These are phyloP conservation scores for Aphodius granarius DNA, from an alignment of 2,888 invertebrate species.

Conservation along the genomic window DNA sequence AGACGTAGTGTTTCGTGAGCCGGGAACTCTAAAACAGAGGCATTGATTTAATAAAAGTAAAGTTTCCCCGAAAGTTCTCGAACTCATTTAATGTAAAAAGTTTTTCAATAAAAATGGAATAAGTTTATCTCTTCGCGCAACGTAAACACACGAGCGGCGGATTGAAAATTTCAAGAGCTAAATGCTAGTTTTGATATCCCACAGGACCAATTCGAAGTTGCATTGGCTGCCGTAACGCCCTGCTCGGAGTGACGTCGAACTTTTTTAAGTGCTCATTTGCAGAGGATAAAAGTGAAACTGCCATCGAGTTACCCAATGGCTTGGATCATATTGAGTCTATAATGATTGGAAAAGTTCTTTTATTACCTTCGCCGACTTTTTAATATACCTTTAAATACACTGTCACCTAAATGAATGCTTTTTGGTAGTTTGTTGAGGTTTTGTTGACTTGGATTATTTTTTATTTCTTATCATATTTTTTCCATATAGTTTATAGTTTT, in stretches of 20 bases:
- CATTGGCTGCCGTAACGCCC: neutral
- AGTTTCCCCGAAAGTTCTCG: neutral
- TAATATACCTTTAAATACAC: neutral
- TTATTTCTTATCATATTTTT: too few relatives aligned
- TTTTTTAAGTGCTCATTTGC: neutral
- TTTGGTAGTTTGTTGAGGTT: too few relatives aligned
- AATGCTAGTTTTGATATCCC: neutral
- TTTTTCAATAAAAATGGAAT: conserved; percentile 14
- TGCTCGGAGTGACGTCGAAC: neutral
- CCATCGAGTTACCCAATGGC: neutral
- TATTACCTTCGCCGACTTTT: neutral
- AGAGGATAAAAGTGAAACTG: neutral
- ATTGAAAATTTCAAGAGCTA: neutral
- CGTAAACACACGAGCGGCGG: neutral
- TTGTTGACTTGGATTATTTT: too few relatives aligned
- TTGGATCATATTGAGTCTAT: neutral
- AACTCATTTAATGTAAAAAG: conserved; percentile 7
- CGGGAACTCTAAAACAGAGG: neutral
- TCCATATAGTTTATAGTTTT: too few relatives aligned
- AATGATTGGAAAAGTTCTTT: neutral
- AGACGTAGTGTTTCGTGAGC: neutral
- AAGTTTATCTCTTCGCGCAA: neutral
- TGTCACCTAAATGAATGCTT: neutral
- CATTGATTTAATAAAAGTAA: neutral
- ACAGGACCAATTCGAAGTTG: neutral